Conservation (phyloP, 2,888 invertebrate species). For the Apamea crenata region DNA sequence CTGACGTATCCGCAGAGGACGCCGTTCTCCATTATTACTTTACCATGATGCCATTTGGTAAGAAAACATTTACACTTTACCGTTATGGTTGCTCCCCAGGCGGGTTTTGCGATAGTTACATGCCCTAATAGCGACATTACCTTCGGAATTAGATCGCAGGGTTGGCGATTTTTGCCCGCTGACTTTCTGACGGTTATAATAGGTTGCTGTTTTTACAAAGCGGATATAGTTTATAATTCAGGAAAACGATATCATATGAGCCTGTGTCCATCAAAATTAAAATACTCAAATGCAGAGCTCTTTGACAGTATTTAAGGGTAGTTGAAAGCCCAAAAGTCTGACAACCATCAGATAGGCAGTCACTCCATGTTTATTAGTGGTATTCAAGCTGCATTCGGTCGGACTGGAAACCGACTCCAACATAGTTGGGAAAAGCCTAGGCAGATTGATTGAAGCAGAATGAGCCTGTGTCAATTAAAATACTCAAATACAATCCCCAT, state of each 20-base stretch:
- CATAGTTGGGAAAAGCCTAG: not conserved
- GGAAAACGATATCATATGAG: not conserved
- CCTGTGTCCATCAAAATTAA: too few relatives aligned
- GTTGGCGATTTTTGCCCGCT: slow-evolving; percentile 29
- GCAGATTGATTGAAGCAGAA: not conserved
- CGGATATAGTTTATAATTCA: not conserved
- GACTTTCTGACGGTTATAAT: slow-evolving; percentile 4
- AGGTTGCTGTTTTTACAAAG: not conserved
- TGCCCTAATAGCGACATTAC: slow-evolving; percentile 52
- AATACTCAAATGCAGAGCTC: too few relatives aligned
- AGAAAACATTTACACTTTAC: slow-evolving; percentile 62
- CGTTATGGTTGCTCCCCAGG: slow-evolving; percentile 49
- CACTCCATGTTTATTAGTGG: not conserved
- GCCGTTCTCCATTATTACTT: slow-evolving; percentile 49
- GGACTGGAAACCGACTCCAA: not conserved
- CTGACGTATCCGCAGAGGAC: slow-evolving; percentile 54
- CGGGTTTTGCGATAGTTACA: slow-evolving; percentile 51
- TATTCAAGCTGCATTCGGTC: not conserved
- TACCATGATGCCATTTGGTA: slow-evolving; percentile 54
- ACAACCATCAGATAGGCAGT: not conserved
- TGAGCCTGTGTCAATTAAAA: not conserved
- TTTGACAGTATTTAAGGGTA: not conserved
- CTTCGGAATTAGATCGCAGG: slow-evolving; percentile 56
- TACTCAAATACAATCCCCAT: not conserved
- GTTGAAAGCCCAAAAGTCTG: not conserved